Base-by-base conservation (phyloP, 2,888 invertebrate genomes). In the Thumatha senex region DNA sequence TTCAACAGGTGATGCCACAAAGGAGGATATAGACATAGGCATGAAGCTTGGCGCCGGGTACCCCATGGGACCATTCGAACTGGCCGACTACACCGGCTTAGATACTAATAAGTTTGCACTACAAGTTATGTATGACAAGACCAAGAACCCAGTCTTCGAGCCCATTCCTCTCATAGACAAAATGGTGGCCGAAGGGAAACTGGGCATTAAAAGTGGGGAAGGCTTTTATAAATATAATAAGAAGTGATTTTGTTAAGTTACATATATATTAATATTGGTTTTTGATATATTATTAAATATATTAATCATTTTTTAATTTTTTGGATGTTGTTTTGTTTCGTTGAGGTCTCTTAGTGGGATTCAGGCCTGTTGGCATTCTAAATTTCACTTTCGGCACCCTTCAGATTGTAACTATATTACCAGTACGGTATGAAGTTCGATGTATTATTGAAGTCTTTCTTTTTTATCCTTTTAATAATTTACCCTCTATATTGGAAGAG, bases 1-100 rank as follows among this genome's bases (percentile, higher is more conserved):
- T 31, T 8, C 11, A 10, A 10, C 44, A 94, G 95, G 95, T 29
- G 95, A 95, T 79, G 95, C 95, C 0, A 92, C 94, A 3, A 93
- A 95, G 0, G 84, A 92, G 55, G 98, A 98, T 81, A 96, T 98
- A 51, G 98, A 98, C 72, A 94, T 93, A 9, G 97, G 97, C 0
- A 97, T 98, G 97, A 97, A 97, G 80, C 87, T 98, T 1, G 98
- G 98, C 7, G 96, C 97, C 11, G 96, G 96, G 0, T 94, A 97
- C 82, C 97, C 97, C 5, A 97, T 98, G 97, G 98, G 98, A 3
- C 98, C 98, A 0, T 93, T 98, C 56, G 70, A 67, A 49, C 29
- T 67, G 40, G 67, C 67, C 0, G 67, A 98, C 87, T 97, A 96
- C 80, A 95, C 96, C 0, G 97, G 97, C 0, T 87, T 96, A 11